phyloP scores from a whole-genome alignment of 2,797 vertebrate species.

The Xyrichtys novacula region DNA sequence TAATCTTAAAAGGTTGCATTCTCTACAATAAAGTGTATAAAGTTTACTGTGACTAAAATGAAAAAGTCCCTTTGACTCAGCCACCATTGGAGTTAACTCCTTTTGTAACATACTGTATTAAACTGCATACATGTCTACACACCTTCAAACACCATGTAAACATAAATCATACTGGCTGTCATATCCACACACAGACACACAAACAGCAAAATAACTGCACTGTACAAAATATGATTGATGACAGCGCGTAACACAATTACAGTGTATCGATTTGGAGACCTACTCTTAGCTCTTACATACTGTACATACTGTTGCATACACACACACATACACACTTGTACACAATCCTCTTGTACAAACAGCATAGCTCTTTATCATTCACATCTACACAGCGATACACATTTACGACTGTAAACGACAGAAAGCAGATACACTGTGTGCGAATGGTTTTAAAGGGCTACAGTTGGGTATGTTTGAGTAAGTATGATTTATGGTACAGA shows the following conservation, averaged over 20 bases:
- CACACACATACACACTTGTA: too few species aligned
- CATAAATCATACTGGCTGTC: slow-evolving; percentile 51
- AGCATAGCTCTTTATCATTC: slow-evolving; percentile 1
- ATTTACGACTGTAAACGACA: neutral
- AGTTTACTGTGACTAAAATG: neutral
- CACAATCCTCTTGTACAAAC: slow-evolving; percentile 12
- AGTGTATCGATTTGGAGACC: slow-evolving; percentile 55
- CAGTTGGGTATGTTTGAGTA: slow-evolving; percentile 10
- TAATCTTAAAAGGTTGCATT: too few species aligned
- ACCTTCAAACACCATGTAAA: slow-evolving; percentile 18
- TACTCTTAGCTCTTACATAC: slow-evolving; percentile 3
- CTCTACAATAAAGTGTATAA: too few species aligned
- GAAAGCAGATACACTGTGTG: slow-evolving; percentile 8
- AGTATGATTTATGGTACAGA: slow-evolving; percentile 25
- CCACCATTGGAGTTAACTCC: slow-evolving; percentile 17
- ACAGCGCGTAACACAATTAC: slow-evolving; percentile 14
- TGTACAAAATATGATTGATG: slow-evolving; percentile 43
- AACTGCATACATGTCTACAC: slow-evolving; percentile 24
- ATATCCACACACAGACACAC: slow-evolving; percentile 11
- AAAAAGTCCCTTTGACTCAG: slow-evolving; percentile 33
- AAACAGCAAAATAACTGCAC: slow-evolving; percentile 31
- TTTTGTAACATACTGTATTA: slow-evolving; percentile 15
- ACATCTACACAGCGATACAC: neutral
- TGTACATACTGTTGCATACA: slow-evolving; percentile 9
- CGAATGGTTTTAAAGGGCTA: slow-evolving; percentile 18